Conservation (phyloP, 1,140 invertebrate genomes). For the Diuraphis noxia region DNA sequence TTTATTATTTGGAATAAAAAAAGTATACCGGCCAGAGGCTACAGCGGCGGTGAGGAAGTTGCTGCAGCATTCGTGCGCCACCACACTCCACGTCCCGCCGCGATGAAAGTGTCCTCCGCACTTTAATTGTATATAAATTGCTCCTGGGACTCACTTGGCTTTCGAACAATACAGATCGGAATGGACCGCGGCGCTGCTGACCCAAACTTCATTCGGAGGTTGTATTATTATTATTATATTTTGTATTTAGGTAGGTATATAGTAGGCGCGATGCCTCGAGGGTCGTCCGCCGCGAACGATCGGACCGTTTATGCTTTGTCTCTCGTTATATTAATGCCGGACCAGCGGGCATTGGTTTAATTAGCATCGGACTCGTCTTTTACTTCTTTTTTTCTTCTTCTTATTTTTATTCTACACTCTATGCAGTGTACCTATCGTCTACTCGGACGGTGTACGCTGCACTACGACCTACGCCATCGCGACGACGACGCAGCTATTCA, state of each 20-base stretch:
- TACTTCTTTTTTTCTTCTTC: background rate
- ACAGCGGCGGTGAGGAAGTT: background rate
- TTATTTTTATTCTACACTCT: no score
- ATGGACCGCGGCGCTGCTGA: background rate
- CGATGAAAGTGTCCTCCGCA: background rate
- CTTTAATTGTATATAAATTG: conserved; percentile 2
- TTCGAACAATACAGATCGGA: background rate
- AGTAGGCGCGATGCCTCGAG: background rate
- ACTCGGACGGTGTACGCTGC: background rate
- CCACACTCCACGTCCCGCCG: background rate
- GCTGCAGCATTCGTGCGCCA: background rate
- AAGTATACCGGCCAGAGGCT: background rate
- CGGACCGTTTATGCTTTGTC: conserved; percentile 33
- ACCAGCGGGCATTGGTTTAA: conserved; percentile 41
- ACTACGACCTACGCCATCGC: background rate
- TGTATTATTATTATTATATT: conserved; percentile 2
- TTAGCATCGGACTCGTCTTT: conserved; percentile 12
- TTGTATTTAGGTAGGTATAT: background rate
- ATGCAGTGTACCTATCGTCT: no score
- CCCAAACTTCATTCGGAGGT: conserved; percentile 36
- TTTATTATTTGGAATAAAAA: background rate
- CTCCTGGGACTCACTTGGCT: conserved; percentile 3
- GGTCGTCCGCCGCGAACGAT: background rate
- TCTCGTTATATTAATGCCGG: background rate
- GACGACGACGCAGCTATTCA: background rate